Conservation (phyloP, 2,888 invertebrate genomes). For the Willowsia nigromaculata region DNA sequence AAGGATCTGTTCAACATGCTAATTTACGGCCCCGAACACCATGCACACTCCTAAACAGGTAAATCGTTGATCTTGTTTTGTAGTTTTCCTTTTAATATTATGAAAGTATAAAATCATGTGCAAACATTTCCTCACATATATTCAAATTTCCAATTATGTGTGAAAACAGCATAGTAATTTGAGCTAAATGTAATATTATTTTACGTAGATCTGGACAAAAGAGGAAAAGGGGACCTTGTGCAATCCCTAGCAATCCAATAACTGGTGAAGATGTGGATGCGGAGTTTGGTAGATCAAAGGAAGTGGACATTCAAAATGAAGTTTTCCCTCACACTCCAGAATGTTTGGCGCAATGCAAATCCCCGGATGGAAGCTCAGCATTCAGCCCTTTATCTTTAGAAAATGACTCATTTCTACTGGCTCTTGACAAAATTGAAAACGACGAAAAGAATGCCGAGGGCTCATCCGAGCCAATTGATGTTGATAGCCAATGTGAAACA, state of each 20-base stretch:
- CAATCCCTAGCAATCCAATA: not conserved
- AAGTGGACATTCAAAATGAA: too few species aligned
- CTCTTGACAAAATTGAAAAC: constrained; percentile 33
- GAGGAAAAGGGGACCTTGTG: constrained; percentile 30
- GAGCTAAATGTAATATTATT: too few species aligned
- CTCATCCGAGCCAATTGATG: not conserved
- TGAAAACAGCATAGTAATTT: too few species aligned
- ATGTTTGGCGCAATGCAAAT: not conserved
- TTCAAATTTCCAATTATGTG: too few species aligned
- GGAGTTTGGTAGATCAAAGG: too few species aligned
- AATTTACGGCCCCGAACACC: not conserved
- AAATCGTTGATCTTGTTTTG: too few species aligned
- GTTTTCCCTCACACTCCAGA: too few species aligned
- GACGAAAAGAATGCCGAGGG: not conserved
- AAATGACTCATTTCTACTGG: constrained; percentile 35
- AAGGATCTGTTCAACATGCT: not conserved
- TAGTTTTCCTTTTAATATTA: too few species aligned
- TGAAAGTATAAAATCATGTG: too few species aligned
- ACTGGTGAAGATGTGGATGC: not conserved
- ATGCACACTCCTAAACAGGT: not conserved
- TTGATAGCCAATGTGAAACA: not conserved
- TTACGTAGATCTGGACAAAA: constrained; percentile 26
- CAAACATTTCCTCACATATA: too few species aligned
- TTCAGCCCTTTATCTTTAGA: constrained; percentile 8
- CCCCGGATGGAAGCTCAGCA: not conserved